Evolutionary conservation across 2,797 vertebrate genomes (phyloP), one percentile per base, ranked within the genome.

Genomic region (Lophius americanus): DNA sequence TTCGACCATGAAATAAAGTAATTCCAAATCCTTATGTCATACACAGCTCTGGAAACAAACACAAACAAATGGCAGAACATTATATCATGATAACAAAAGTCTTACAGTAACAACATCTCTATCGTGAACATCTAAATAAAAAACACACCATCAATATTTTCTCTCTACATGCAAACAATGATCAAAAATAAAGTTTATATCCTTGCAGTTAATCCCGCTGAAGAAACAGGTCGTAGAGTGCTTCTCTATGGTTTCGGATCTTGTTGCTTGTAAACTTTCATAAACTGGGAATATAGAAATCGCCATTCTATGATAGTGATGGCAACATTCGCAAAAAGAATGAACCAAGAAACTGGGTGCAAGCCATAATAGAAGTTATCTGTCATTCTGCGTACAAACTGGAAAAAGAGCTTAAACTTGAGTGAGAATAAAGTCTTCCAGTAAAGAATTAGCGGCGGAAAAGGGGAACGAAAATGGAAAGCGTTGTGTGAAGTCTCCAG

Each of bases 301-400:
- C 63, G 51, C 92, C 92, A 93, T 61, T 94, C 90, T 0, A 92
- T 56, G 9, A 91, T 12, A 4, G 79, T 80, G 35, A 93, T 0
- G 35, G 60, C 0, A 1, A 87, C 9, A 56, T 91, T 92, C 0
- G 73, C 60, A 5, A 89, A 14, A 9, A 93, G 46, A 36, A 91
- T 92, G 52, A 88, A 77, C 66, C 90, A 88, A 47, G 92, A 79
- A n/a, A 92, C 49, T 0, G 91, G 92, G 49, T 94, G 93, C 50
- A 93, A 0, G 13, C 90, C 91, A 0, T 2, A 88, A 75, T 80
- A 91, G 62, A 89, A 86, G 47, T 0, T 3, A 0, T 76, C 38
- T 0, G 68, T 4, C 91, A 92, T 93, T 51, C 41, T 81, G 48
- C 10, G 5, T 9, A 44, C 39, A 42, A n/a, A 52, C 5, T 0